Conservation (phyloP, 2,888 invertebrate genomes). For the Apoda limacodes region DNA sequence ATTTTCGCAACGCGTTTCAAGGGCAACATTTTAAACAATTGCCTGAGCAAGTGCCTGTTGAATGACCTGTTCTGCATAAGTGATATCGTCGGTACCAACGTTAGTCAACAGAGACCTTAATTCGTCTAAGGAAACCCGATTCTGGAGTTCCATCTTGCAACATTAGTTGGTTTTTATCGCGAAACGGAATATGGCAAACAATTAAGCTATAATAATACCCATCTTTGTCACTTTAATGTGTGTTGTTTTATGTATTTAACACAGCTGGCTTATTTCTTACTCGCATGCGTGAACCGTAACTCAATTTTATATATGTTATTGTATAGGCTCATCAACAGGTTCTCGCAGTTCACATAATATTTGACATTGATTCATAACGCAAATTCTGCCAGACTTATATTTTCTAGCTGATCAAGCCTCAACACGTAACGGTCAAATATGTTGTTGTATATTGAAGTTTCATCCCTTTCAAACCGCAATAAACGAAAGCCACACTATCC, state of each 20-base stretch:
- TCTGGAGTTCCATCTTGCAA: conserved; percentile 21
- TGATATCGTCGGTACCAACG: conserved; percentile 16
- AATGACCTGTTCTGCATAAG: conserved; percentile 21
- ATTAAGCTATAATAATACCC: conserved; percentile 21
- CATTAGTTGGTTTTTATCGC: conserved; percentile 19
- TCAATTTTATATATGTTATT: conserved; percentile 17
- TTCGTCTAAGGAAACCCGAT: conserved; percentile 18
- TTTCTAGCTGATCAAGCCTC: conserved; percentile 17
- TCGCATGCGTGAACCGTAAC: conserved; percentile 23
- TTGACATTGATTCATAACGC: conserved; percentile 22
- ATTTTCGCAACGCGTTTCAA: too few species aligned
- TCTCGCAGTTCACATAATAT: conserved; percentile 18
- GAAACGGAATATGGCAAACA: conserved; percentile 24
- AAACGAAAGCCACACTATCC: conserved; percentile 26
- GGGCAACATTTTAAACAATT: too few species aligned
- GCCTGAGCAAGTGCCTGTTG: conserved; percentile 22
- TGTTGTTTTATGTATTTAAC: conserved; percentile 24
- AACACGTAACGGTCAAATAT: conserved; percentile 22
- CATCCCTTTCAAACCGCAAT: conserved; percentile 22
- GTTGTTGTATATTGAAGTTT: conserved; percentile 21
- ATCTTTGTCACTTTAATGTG: conserved; percentile 23
- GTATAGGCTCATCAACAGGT: conserved; percentile 12
- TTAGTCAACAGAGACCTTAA: conserved; percentile 18
- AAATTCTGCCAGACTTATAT: conserved; percentile 25
- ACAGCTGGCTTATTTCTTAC: conserved; percentile 24